Conservation (phyloP, 2,797 vertebrate species). For the Hemitrygon akajei region DNA sequence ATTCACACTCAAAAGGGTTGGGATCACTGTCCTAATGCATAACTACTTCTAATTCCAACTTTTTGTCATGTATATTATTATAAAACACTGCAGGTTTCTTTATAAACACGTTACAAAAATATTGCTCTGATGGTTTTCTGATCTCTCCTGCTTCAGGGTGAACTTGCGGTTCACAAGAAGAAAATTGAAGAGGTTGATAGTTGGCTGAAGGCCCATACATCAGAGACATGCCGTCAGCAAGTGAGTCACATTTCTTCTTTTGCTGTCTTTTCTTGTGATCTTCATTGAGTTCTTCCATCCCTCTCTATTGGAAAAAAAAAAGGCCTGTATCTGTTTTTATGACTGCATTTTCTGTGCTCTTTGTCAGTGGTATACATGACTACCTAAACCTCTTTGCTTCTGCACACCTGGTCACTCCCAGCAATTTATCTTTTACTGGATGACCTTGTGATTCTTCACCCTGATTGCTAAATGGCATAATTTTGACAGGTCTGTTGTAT, state of each 20-base stretch:
- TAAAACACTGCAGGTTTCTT: not conserved
- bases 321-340: not conserved
- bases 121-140: not conserved
- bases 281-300: not conserved
- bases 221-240: conserved; percentile 54
- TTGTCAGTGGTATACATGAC: not conserved
- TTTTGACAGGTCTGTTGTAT: not conserved
- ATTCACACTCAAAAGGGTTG: no score
- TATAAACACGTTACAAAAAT: not conserved
- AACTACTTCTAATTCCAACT: not conserved
- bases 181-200: conserved; percentile 87
- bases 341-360: not conserved
- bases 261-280: not conserved
- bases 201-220: conserved; percentile 70
- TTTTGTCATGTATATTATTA: not conserved
- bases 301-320: not conserved
- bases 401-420: not conserved
- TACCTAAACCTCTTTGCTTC: not conserved
- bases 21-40: not conserved
- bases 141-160: conserved; percentile 58
- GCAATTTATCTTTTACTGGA: not conserved
- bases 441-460: not conserved
- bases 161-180: conserved; percentile 92
- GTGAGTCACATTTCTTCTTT: conserved; percentile 45
- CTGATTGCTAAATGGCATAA: not conserved